Conservation (phyloP, 2,888 invertebrate genomes). For the Ditula angustiorana region DNA sequence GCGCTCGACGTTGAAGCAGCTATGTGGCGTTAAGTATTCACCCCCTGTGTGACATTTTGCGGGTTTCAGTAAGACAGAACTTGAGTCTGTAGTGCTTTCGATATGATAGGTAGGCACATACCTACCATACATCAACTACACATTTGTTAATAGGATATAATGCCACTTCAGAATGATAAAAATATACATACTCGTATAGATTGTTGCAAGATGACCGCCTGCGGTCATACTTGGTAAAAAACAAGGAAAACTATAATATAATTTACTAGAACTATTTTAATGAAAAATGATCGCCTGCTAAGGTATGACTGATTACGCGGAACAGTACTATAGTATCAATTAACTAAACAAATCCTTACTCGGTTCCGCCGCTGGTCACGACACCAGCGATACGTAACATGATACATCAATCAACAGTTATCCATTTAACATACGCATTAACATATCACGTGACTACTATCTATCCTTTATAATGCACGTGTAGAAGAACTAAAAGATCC, state of each 20-base stretch:
- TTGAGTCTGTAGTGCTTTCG: too few species aligned
- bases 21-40: too few species aligned
- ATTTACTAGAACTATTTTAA: neutral
- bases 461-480: constrained; percentile 13
- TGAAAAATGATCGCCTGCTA: constrained; percentile 24
- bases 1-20: too few species aligned
- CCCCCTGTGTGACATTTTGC: too few species aligned
- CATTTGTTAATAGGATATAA: too few species aligned
- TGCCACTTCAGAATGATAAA: too few species aligned
- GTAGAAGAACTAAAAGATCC: neutral
- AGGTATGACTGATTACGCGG: constrained; percentile 31
- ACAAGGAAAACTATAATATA: constrained; percentile 5
- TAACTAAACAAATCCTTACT: constrained; percentile 36
- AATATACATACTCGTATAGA: too few species aligned
- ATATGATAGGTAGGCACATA: too few species aligned
- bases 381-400: constrained; percentile 5
- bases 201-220: too few species aligned
- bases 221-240: neutral
- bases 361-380: constrained; percentile 35
- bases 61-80: too few species aligned
- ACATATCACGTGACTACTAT: constrained; percentile 27
- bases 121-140: too few species aligned
- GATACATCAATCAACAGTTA: constrained; percentile 27
- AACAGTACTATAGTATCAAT: constrained; percentile 28
- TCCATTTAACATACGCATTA: constrained; percentile 25